phyloP scores from a whole-genome alignment of 2,797 vertebrate species.

The Phrynocephalus vlangalii region DNA sequence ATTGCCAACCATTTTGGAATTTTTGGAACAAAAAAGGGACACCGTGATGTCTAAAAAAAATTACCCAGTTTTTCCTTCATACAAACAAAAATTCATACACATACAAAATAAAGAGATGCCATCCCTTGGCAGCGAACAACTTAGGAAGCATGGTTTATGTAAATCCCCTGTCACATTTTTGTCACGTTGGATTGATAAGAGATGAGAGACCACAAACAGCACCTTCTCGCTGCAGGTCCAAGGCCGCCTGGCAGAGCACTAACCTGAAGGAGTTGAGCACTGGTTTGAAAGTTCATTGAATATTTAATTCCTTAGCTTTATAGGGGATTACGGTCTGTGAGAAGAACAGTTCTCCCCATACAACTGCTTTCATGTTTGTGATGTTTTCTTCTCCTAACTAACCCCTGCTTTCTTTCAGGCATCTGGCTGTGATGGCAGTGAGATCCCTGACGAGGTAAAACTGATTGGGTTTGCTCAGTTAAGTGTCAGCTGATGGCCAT shows the following conservation, averaged over 20 bases:
- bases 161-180: background rate
- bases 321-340: background rate
- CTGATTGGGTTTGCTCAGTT: conserved; percentile 97
- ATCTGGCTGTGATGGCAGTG: conserved; percentile 91
- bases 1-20: no score
- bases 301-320: background rate
- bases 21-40: no score
- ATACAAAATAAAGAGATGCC: background rate
- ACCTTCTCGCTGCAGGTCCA: background rate
- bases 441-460: conserved; percentile 96
- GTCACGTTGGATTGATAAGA: background rate
- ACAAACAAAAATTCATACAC: background rate
- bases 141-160: background rate
- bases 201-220: background rate
- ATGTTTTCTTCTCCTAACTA: conserved; percentile 39
- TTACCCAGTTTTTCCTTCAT: background rate
- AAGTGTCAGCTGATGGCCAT: conserved; percentile 91
- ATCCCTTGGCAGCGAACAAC: background rate
- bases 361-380: background rate
- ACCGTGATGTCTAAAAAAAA: no score
- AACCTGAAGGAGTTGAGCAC: background rate
- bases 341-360: background rate
- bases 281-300: background rate
- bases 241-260: background rate
- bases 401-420: conserved; percentile 75